Conservation (phyloP, 1,140 invertebrate genomes). For the Bemisia tabaci region DNA sequence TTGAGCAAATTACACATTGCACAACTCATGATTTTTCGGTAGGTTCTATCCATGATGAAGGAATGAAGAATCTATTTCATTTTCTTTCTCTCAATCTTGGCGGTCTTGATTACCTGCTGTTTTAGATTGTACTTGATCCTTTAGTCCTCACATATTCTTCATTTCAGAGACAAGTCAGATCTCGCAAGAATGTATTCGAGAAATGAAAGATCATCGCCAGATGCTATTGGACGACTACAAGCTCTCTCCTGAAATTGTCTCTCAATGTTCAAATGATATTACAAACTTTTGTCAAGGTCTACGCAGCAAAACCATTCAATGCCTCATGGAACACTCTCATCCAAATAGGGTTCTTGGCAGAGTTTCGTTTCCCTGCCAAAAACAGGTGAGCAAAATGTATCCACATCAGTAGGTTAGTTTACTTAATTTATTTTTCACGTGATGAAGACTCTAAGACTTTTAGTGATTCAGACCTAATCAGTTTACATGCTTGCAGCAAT, state of each 20-base stretch:
- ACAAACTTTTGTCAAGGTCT: constrained; percentile 49
- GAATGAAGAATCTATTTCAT: too few relatives aligned
- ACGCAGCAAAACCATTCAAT: constrained; percentile 87
- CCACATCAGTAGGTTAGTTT: constrained; percentile 6
- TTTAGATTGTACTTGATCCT: too few relatives aligned
- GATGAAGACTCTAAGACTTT: neutral
- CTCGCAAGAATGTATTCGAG: constrained; percentile 58
- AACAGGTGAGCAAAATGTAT: constrained; percentile 38
- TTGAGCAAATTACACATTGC: too few relatives aligned
- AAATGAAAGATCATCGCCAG: constrained; percentile 81
- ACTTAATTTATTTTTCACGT: neutral
- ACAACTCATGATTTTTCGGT: too few relatives aligned
- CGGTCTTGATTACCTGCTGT: too few relatives aligned
- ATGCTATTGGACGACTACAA: constrained; percentile 87
- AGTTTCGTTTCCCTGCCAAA: constrained; percentile 50
- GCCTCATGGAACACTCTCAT: constrained; percentile 82
- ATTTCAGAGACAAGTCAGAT: constrained; percentile 38
- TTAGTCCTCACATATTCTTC: too few relatives aligned
- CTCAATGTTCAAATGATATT: constrained; percentile 77
- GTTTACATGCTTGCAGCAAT: too few relatives aligned
- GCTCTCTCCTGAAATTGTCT: constrained; percentile 81
- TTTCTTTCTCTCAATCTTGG: too few relatives aligned
- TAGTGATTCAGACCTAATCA: too few relatives aligned
- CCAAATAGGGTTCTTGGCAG: constrained; percentile 40
- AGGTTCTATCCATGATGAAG: too few relatives aligned